These are phyloP conservation scores for Notodonta ziczac DNA, from an alignment of 2,888 invertebrate species.

Conservation along the genomic window DNA sequence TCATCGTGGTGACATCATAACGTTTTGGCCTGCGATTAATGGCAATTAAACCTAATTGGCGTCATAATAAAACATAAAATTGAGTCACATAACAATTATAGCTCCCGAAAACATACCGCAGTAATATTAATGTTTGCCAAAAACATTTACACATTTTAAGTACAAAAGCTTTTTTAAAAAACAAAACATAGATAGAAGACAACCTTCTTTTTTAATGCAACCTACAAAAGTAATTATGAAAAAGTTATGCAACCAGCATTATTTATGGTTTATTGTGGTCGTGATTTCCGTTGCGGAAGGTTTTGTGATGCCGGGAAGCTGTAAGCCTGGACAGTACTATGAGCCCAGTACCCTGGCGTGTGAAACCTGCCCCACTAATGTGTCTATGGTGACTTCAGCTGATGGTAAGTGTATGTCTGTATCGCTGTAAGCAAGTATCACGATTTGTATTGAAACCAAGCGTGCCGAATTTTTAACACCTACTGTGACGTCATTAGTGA, in stretches of 20 bases:
- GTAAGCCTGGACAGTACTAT: slow-evolving; percentile 59
- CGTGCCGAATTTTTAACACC: no score
- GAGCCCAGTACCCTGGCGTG: slow-evolving; percentile 64
- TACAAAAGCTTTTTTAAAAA: no score
- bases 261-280: slow-evolving; percentile 8
- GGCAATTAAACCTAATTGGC: no score
- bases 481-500: no score
- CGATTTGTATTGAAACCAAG: no score
- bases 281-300: slow-evolving; percentile 25
- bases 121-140: no score
- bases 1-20: slow-evolving; percentile 13
- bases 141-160: no score
- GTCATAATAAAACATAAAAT: no score
- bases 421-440: no score
- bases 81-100: no score
- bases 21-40: slow-evolving; percentile 12
- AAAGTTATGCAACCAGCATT: slow-evolving; percentile 4
- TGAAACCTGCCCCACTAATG: slow-evolving; percentile 60
- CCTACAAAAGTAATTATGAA: background rate
- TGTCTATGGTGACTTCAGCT: slow-evolving; percentile 57
- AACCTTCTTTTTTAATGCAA: background rate
- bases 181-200: no score
- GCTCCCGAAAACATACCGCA: no score
- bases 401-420: slow-evolving; percentile 59
- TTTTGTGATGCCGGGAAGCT: slow-evolving; percentile 52